Base-by-base conservation (phyloP, 2,888 invertebrate genomes). In the Diplolepis rosae region DNA sequence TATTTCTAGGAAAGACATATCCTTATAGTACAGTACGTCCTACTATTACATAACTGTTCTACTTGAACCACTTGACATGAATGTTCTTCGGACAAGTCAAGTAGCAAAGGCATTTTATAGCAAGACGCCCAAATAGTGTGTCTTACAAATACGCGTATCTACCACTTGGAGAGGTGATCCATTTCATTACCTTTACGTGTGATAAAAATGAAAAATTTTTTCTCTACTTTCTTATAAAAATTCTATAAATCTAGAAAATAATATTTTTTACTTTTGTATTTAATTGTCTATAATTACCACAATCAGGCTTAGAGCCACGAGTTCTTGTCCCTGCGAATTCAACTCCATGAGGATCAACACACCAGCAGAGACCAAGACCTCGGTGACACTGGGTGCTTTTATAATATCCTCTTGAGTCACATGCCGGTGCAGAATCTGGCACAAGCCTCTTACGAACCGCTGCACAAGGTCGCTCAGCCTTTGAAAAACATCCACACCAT, bases 331-430 rank as follows among this genome's bases (percentile, higher is more conserved):
- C 95, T 80, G 96, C 93, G 84, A 93, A 93, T 90, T 96, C 96
- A 54, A 95, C 95, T 69, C 97, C 97, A 90, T 96, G 96, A 88
- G 95, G 93, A 90, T 97, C 96, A 79, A 96, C 96, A 90, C 96
- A 97, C 97, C 97, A 97, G 90, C 97, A 97, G 88, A 96, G 93
- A 73, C 94, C 95, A 66, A 95, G 94, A 75, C 95, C 94, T 79
- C 93, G 92, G 90, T 96, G 96, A 89, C 97, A 97, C 90, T 97
- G 97, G 75, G 94, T 93, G 83, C 95, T 92, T 79, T 93, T 93
- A 90, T 95, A 97, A 90, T 93, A 96, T 76, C 97, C 97, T 89
- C 95, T 94, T 79, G 92, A 92, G 90, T 97, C 96, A 90, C 96
- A 97, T 79, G 91, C 89, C 7, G 92, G 92, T 54, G 88, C 88